Conservation (phyloP, 2,113 vertebrate genomes). For the cat (Felis catus) region F.catus_Fca126_mat1.0 CM031421.1:69245001-69245500, state of each 20-base stretch:
- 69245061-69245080: conserved; percentile 10
- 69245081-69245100: not conserved
- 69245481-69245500: not conserved
- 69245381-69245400: not conserved
- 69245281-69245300: not conserved
- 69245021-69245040: not conserved
- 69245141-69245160: not conserved
- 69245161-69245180: not conserved
- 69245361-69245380: not conserved
- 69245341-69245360: no score
- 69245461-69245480: not conserved
- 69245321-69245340: not conserved
- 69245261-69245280: not conserved
- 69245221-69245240: not conserved
- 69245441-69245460: not conserved
- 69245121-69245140: not conserved
- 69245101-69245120: not conserved
- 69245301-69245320: not conserved
- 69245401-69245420: not conserved
- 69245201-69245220: not conserved
- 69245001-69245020: not conserved
- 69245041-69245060: not conserved
- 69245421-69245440: not conserved
- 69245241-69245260: not conserved
- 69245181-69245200: not conserved